Conservation (phyloP, 2,888 invertebrate genomes). For the Amphipyra tragopoginis region DNA sequence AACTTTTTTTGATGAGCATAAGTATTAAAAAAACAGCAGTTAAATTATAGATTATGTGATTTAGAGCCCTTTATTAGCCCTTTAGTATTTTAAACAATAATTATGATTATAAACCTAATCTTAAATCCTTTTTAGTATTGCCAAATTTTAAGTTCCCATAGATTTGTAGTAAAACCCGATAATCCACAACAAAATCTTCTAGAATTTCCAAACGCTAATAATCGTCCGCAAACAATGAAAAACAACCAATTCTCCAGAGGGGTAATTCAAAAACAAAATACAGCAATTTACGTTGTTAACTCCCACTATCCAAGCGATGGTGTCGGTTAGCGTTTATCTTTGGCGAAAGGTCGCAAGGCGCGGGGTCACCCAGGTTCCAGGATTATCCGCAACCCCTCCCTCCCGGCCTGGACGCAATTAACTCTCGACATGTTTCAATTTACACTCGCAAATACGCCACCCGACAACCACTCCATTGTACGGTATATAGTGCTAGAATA, state of each 20-base stretch:
- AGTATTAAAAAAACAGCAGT: too few relatives aligned
- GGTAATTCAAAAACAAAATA: constrained; percentile 22
- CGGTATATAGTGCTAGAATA: constrained; percentile 57
- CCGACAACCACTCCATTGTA: constrained; percentile 71
- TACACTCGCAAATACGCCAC: constrained; percentile 84
- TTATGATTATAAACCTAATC: too few relatives aligned
- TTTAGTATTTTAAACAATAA: too few relatives aligned
- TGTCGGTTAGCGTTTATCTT: constrained; percentile 53
- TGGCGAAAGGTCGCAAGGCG: constrained; percentile 63
- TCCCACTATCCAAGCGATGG: constrained; percentile 43
- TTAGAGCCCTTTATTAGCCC: too few relatives aligned
- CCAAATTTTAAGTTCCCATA: too few relatives aligned
- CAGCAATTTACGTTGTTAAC: constrained; percentile 35
- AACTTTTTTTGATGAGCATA: too few relatives aligned
- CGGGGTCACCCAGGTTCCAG: constrained; percentile 62
- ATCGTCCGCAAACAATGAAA: background rate
- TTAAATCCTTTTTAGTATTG: too few relatives aligned
- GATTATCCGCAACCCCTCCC: constrained; percentile 74
- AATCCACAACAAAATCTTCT: too few relatives aligned
- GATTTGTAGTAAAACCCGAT: too few relatives aligned
- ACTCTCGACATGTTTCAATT: constrained; percentile 88
- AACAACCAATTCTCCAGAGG: background rate
- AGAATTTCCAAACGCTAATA: too few relatives aligned
- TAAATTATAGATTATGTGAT: too few relatives aligned
- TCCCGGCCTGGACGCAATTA: constrained; percentile 83